Evolutionary conservation across 2,888 invertebrate species (phyloP), one percentile per base, ranked within the genome.

Genomic region (Coelinius sp.): DNA sequence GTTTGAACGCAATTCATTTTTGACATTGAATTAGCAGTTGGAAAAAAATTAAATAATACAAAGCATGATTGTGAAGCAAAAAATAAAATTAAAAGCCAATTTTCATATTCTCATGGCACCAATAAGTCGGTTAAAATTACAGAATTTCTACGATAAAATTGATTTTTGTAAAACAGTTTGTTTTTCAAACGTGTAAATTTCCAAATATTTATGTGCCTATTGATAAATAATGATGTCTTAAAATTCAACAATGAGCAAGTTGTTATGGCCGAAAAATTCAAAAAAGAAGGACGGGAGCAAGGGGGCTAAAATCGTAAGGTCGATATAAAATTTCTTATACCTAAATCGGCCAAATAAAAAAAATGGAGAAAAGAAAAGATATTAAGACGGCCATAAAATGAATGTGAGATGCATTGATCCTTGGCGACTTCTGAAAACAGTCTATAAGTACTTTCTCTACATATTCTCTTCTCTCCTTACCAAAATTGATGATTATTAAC

Each of bases 401-500:
- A 68, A 17, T 72, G 72, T 59, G 56, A 63, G 78, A 77, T 78
- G 77, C 80, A 79, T 82, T 81, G 84, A 85, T 83, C 80, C 81
- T 83, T 80, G 82, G 83, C 83, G 84, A 82, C 82, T 70, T 83
- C 76, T 83, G 84, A 86, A 86, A 86, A 85, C 85, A 85, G 84
- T 86, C 82, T 83, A 86, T 86, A 86, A 86, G 86, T 86, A 86
- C 86, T 85, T 86, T 86, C 83, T 68, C 35, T 71, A 22, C 59
- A 67, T 71, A 24, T 63, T 41, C 22, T 24, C 12, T 31, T 41
- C 41, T 59, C 14, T 59, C 41, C 38, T 83, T 84, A 82, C 80
- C 80, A 81, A 79, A 84, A 85, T 82, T 82, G 81, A 81, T 83
- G 83, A 82, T 82, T 79, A 80, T 80, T 83, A 85, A 82, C 80